Evolutionary conservation across 2,113 vertebrate genomes (phyloP), one percentile per base, ranked within the genome.

Genomic region (Campylomormyrus tamandua): DNA sequence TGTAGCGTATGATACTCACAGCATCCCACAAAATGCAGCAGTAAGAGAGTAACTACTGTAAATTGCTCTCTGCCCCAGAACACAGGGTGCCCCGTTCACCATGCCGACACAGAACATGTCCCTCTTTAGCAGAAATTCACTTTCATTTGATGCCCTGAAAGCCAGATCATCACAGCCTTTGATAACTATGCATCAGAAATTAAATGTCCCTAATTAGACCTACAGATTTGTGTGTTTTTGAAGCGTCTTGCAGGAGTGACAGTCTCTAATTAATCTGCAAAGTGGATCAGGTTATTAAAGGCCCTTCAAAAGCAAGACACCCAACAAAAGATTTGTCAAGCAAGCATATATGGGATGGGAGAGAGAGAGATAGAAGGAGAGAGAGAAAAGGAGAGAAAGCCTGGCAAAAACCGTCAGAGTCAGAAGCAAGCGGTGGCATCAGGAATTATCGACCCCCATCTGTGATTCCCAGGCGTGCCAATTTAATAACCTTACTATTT

Each of bases 271-370:
- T 83, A 89, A 83, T 89, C 89, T 89, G 21, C 9, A 19, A 19
- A 19, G 70, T 56, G 77, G 89, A 85, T 89, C 83, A 85, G 74
- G 89, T 48, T 89, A 89, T 84, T 85, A 83, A 85, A 21, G 52
- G 49, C 35, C 83, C 52, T n/a, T 46, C 46, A 74, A 49, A 89
- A 49, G 62, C 11, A 50, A 24, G 24, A 27, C 66, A 0, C 17
- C 62, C 88, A 77, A 74, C 88, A 89, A 89, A 89, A n/a, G 88
- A 89, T 89, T 89, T 89, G 42, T 77, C 88, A 88, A n/a, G 62
- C 66, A 50, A 39, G 62, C 66, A 77, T 35, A 17, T 35, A 77
- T 42, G 35, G 42, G 31, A 42, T 39, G n/a, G 19, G 13, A 77
- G 31, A 17, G 31, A 77, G 70, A 70, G n/a, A 66, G 39, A 42